These are phyloP conservation scores for Autographa pulchrina DNA, from an alignment of 2,888 invertebrate species.

Conservation along the genomic window DNA sequence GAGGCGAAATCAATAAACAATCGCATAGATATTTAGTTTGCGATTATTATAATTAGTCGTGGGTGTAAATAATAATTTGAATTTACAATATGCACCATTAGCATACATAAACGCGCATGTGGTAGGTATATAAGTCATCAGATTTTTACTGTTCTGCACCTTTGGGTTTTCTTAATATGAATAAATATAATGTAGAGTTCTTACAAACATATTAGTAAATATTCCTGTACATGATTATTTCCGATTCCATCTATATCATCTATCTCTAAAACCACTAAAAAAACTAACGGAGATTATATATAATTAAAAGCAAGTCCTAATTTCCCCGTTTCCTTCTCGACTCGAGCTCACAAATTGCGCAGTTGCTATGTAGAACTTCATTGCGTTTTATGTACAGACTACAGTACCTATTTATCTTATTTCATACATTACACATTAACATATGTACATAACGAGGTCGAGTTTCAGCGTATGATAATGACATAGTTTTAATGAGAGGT, in stretches of 20 bases:
- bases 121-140: neutral
- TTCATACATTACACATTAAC: neutral
- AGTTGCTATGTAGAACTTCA: neutral
- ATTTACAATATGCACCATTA: neutral
- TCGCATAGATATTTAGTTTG: constrained; percentile 19
- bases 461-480: neutral
- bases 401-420: neutral
- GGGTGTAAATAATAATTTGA: neutral
- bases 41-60: neutral
- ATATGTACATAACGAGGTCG: neutral
- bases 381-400: neutral
- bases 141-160: neutral
- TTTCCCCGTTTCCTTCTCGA: constrained; percentile 14
- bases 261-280: too few species aligned
- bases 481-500: neutral
- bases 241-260: too few species aligned
- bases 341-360: constrained; percentile 1
- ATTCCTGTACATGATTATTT: too few species aligned
- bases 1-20: constrained; percentile 35
- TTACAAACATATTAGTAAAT: neutral
- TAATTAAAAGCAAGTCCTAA: constrained; percentile 8
- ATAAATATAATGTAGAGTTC: neutral
- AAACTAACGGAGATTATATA: neutral
- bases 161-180: neutral
- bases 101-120: constrained; percentile 5